phyloP scores from a whole-genome alignment of 2,888 invertebrate genomes.

The Nebria brevicollis region DNA sequence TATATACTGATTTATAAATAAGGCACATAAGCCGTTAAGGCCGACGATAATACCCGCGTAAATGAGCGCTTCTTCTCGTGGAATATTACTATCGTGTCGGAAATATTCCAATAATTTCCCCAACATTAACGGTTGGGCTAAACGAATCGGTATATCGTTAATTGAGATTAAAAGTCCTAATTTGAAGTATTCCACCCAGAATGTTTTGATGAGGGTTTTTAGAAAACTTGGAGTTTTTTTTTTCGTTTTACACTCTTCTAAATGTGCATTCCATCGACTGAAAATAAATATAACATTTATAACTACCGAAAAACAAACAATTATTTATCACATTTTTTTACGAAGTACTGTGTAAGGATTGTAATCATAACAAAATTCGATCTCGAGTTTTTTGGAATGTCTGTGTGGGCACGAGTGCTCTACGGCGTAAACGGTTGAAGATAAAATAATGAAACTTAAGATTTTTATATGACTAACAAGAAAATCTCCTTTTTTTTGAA shows the following conservation, averaged over 20 bases:
- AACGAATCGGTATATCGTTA: conserved; percentile 68
- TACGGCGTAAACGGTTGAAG: no score
- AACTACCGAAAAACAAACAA: no score
- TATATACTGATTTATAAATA: conserved; percentile 74
- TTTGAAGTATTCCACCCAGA: conserved; percentile 73
- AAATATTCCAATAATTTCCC: conserved; percentile 75
- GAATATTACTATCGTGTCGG: conserved; percentile 63
- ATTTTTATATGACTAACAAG: no score
- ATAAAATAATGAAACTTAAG: no score
- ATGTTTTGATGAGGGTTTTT: conserved; percentile 73
- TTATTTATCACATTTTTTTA: no score
- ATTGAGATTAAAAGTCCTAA: conserved; percentile 72
- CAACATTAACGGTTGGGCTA: conserved; percentile 74
- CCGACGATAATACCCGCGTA: conserved; percentile 70
- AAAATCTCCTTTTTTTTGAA: no score
- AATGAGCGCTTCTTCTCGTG: conserved; percentile 67
- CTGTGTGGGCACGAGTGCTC: no score
- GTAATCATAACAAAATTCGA: no score
- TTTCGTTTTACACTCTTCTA: conserved; percentile 67
- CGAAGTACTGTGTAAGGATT: no score
- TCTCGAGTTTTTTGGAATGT: no score
- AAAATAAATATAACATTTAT: conserved; percentile 52
- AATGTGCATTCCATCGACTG: conserved; percentile 76
- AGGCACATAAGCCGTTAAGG: conserved; percentile 67
- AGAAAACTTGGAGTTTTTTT: conserved; percentile 72